phyloP scores from a whole-genome alignment of 1,140 invertebrate species.

The Goniozus legneri region DNA sequence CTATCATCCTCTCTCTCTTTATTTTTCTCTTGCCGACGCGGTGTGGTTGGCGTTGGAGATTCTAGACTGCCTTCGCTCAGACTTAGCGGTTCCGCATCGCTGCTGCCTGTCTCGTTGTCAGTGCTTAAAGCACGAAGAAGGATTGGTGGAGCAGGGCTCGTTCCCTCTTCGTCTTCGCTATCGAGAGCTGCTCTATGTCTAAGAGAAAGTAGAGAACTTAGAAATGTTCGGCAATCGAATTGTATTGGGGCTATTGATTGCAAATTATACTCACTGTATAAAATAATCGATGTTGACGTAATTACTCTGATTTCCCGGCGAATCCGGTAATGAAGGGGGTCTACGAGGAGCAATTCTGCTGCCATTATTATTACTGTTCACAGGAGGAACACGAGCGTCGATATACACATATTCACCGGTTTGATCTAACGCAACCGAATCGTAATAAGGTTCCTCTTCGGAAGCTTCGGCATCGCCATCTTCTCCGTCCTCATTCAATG shows the following conservation, averaged over 20 bases:
- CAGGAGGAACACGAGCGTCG: constrained; percentile 58
- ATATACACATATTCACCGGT: constrained; percentile 77
- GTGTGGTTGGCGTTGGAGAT: constrained; percentile 52
- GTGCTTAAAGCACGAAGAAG: constrained; percentile 48
- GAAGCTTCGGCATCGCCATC: constrained; percentile 55
- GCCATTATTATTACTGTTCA: constrained; percentile 38
- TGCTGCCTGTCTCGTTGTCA: constrained; percentile 52
- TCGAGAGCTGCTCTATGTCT: constrained; percentile 50
- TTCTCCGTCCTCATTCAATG: constrained; percentile 41
- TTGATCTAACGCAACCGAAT: constrained; percentile 75
- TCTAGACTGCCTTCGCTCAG: constrained; percentile 50
- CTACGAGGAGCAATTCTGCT: constrained; percentile 38
- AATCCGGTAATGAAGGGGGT: constrained; percentile 64
- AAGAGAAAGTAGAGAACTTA: too few species aligned
- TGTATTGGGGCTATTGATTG: too few species aligned
- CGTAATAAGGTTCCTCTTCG: constrained; percentile 74
- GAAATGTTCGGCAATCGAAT: too few species aligned
- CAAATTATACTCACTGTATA: constrained; percentile 63
- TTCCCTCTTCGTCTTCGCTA: constrained; percentile 49
- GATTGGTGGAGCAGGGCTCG: constrained; percentile 47
- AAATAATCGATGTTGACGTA: constrained; percentile 91
- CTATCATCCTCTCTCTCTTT: constrained; percentile 61
- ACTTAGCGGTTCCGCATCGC: constrained; percentile 50
- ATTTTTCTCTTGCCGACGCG: constrained; percentile 43
- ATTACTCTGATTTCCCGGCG: constrained; percentile 72